Evolutionary conservation across 2,113 vertebrate genomes (phyloP).

Genomic region (Petrocephalus zakoni): DNA sequence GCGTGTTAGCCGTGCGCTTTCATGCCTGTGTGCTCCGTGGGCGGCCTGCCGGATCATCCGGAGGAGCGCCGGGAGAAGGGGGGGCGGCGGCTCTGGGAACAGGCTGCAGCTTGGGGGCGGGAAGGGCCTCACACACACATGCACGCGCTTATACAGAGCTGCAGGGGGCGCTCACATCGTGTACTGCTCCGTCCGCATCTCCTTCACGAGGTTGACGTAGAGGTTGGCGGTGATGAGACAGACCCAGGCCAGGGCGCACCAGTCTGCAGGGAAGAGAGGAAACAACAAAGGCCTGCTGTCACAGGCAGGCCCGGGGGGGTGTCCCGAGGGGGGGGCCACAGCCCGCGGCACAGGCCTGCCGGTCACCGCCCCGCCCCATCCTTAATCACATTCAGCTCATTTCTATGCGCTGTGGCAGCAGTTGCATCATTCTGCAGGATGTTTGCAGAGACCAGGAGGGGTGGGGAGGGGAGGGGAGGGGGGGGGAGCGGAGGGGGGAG

Average conservation of each 20-base stretch:
- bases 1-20: not conserved
- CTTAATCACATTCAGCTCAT: constrained; percentile 10
- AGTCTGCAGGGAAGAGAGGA: constrained; percentile 53
- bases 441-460: constrained; percentile 9
- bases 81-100: not conserved
- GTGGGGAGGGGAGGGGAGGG: not conserved
- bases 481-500: not conserved
- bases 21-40: not conserved
- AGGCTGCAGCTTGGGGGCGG: not conserved
- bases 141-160: constrained; percentile 21
- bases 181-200: constrained; percentile 63
- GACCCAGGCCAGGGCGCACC: constrained; percentile 72
- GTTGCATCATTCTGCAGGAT: not conserved
- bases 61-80: not conserved
- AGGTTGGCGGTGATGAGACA: constrained; percentile 73
- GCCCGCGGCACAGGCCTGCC: not conserved
- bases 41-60: not conserved
- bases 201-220: constrained; percentile 69
- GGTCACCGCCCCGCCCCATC: not conserved
- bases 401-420: not conserved
- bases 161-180: constrained; percentile 56
- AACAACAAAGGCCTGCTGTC: constrained; percentile 4
- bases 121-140: constrained; percentile 2
- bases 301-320: not conserved
- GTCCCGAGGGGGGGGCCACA: not conserved